Base-by-base conservation (phyloP, 2,888 invertebrate genomes). In the Agrochola circellaris region DNA sequence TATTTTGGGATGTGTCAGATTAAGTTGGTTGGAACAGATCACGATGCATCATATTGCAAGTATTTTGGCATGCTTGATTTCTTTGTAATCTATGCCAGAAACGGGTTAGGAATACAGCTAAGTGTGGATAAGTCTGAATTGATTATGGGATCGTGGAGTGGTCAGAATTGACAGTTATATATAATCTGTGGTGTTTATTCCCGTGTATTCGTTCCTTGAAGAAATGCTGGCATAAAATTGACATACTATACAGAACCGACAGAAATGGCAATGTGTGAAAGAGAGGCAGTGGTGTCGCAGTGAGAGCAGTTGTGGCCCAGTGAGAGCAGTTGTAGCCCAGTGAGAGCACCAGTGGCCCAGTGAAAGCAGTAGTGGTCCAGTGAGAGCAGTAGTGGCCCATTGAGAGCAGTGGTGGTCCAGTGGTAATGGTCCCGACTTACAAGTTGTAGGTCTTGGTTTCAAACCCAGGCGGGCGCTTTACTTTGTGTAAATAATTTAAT, bases 51-150 rank as follows among this genome's bases (percentile, higher is more conserved):
- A 82, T 83, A 87, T 42, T 82, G 79, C 75, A 82, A 80, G 75
- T 77, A 83, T 88, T 88, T 89, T 86, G 87, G 88, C 67, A 65
- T 77, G 78, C 72, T 82, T 78, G 75, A 82, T 81, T 88, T 87
- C 83, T 81, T 81, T 89, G 82, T 81, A 54, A 86, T 86, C 82
- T 81, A 81, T 84, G 75, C 83, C 81, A 84, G 79, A 79, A 75
- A 76, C 64, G n/a, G 73, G 68, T 72, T 74, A 20, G n/a, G 67
- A 60, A 72, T 66, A 72, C 17, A 76, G 30, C n/a, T 61, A 45
- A 42, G 66, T 72, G 54, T 65, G 66, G 80, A 73, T 75, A 68
- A 65, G 51, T 48, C n/a, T 66, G 15, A 66, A 62, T 75, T 82
- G 56, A 64, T 75, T 58, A 30, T 64, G 7, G 48, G 34, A 45